Evolutionary conservation across 1,140 invertebrate genomes (phyloP).

Genomic region (Aphelinus atriplicis): DNA sequence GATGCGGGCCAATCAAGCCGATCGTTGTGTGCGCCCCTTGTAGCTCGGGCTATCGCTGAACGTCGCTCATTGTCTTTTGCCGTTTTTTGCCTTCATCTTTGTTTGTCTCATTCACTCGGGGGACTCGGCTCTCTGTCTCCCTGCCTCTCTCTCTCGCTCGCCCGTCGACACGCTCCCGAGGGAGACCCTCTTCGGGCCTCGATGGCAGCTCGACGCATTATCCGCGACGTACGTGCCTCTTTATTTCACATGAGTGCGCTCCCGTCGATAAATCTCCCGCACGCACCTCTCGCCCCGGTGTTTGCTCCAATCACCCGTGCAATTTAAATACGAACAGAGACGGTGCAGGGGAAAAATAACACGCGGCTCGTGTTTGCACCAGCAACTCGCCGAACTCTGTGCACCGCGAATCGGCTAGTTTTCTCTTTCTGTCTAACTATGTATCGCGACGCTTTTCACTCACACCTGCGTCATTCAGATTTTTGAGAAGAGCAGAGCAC

Average conservation of each 20-base stretch:
- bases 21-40: constrained; percentile 16
- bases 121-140: not conserved
- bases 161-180: not conserved
- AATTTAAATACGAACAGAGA: constrained; percentile 24
- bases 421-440: too few species aligned
- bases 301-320: not conserved
- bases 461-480: too few species aligned
- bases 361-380: too few species aligned
- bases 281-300: not conserved
- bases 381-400: too few species aligned
- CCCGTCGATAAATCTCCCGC: constrained; percentile 24
- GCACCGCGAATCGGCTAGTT: too few species aligned
- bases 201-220: constrained; percentile 25
- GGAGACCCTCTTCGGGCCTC: not conserved
- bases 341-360: too few species aligned
- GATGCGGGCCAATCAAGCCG: constrained; percentile 48
- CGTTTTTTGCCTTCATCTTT: not conserved
- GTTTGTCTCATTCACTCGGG: not conserved
- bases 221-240: constrained; percentile 31
- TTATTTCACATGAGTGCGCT: constrained; percentile 25
- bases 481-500: too few species aligned
- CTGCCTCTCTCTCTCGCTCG: not conserved
- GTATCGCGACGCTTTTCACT: too few species aligned
- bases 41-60: too few species aligned
- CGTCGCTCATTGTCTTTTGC: too few species aligned